Evolutionary conservation across 1,140 invertebrate species (phyloP).

Genomic region (Apis florea): DNA sequence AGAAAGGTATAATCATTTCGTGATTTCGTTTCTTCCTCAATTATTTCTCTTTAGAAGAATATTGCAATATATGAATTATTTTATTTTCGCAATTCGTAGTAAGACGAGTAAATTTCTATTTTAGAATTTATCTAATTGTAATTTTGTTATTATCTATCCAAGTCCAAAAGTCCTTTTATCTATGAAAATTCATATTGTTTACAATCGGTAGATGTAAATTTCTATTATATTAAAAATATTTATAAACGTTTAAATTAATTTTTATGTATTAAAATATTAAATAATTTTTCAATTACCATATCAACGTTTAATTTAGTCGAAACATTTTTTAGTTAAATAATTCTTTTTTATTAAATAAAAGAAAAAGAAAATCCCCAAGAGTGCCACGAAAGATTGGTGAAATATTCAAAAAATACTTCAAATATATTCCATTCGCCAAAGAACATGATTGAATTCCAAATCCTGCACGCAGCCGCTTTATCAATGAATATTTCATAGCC

Average conservation of each 20-base stretch:
- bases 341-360: neutral
- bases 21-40: neutral
- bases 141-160: neutral
- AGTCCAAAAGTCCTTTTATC: too few species aligned
- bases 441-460: slow-evolving; percentile 2
- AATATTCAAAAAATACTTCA: neutral
- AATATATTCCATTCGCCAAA: neutral
- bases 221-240: too few species aligned
- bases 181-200: too few species aligned
- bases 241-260: too few species aligned
- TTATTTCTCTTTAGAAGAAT: neutral
- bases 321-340: neutral
- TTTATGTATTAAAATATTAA: too few species aligned
- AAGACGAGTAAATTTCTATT: neutral
- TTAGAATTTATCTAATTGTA: neutral
- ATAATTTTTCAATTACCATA: neutral
- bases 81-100: neutral
- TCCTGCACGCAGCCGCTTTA: neutral
- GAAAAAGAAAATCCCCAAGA: neutral
- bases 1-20: slow-evolving; percentile 4
- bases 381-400: neutral
- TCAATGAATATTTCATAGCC: slow-evolving; percentile 1
- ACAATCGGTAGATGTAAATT: too few species aligned
- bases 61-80: neutral
- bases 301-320: neutral